Evolutionary conservation across 1,140 invertebrate species (phyloP).

Genomic region (Pollicipes pollicipes): DNA sequence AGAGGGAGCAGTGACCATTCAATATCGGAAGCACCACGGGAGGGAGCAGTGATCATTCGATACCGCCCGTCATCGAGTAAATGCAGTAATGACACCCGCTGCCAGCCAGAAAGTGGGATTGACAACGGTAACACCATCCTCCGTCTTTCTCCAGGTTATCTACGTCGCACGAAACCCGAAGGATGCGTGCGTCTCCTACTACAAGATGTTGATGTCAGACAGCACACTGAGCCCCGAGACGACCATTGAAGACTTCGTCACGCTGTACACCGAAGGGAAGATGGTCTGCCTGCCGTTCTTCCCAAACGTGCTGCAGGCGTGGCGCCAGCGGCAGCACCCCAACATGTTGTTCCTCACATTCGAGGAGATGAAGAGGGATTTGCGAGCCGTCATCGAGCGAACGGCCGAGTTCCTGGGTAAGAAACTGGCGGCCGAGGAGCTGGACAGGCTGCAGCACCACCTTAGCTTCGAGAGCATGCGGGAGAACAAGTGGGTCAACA

Average conservation of each 20-base stretch:
- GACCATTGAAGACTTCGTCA: not conserved
- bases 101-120: too few species aligned
- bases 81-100: too few species aligned
- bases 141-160: constrained; percentile 5
- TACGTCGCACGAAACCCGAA: constrained; percentile 10
- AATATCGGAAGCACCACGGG: too few species aligned
- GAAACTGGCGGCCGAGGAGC: constrained; percentile 20
- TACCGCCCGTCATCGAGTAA: too few species aligned
- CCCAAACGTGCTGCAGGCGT: constrained; percentile 10
- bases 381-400: constrained; percentile 16
- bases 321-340: constrained; percentile 6
- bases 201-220: not conserved
- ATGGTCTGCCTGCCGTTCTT: constrained; percentile 2
- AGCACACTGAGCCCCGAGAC: not conserved
- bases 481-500: constrained; percentile 51
- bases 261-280: not conserved
- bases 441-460: constrained; percentile 24
- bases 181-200: too few species aligned
- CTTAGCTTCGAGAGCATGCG: constrained; percentile 41
- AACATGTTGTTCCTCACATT: constrained; percentile 10
- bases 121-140: too few species aligned
- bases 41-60: too few species aligned
- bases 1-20: too few species aligned
- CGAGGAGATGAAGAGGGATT: constrained; percentile 14
- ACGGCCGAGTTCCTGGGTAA: constrained; percentile 25